Evolutionary conservation across 2,113 vertebrate species (phyloP).

Genomic region (Prionailurus viverrinus): DNA sequence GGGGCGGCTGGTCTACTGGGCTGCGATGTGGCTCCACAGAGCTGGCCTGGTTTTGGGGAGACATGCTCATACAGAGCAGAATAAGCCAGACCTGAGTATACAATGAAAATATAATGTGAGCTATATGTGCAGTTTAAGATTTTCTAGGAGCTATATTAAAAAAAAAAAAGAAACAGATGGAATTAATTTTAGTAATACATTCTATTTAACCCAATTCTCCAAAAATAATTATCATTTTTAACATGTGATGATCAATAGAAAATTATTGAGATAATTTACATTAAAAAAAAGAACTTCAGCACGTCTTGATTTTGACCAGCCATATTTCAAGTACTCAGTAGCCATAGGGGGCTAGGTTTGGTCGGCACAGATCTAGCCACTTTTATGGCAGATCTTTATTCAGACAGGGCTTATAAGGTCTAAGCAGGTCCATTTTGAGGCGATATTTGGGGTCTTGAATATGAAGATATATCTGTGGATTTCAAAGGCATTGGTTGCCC

Average conservation of each 20-base stretch:
- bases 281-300: background rate
- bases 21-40: background rate
- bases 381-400: background rate
- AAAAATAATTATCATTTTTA: constrained; percentile 34
- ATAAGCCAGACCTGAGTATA: background rate
- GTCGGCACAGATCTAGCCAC: background rate
- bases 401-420: background rate
- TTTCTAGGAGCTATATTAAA: constrained; percentile 5
- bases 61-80: background rate
- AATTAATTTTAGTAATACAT: constrained; percentile 14
- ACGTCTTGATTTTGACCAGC: background rate
- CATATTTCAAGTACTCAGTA: background rate
- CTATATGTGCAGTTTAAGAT: background rate
- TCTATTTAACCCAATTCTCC: background rate
- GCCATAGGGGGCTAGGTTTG: background rate
- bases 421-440: background rate
- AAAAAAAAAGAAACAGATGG: constrained; percentile 2
- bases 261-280: background rate
- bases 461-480: background rate
- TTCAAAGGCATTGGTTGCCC: background rate
- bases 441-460: background rate
- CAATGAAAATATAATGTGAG: background rate
- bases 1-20: background rate
- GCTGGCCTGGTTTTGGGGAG: background rate
- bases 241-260: background rate